Percentiles rank a stretch among this genome's conserved stretches.
Conservation (phyloP, 1,140 invertebrate species). For the Glossosoma conforme region DNA sequence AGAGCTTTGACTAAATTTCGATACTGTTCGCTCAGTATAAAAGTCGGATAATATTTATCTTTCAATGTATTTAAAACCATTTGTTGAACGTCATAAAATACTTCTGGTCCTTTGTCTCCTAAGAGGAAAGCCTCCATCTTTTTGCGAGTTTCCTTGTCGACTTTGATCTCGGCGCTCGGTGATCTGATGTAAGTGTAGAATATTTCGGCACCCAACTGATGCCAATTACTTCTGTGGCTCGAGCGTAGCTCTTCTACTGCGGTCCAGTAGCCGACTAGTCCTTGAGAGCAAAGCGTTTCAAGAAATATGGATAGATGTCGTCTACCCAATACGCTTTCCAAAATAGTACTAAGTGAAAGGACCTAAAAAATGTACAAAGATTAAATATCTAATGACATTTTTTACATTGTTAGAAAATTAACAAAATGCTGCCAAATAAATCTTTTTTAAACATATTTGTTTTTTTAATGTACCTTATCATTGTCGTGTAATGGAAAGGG, state of each 20-base stretch:
- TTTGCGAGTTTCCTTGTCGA: constrained; percentile 69
- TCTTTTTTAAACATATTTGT: neutral
- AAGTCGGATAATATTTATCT: constrained; percentile 84
- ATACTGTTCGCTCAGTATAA: constrained; percentile 81
- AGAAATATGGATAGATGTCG: constrained; percentile 75
- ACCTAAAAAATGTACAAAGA: too few relatives aligned
- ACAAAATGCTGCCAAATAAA: too few relatives aligned
- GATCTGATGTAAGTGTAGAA: constrained; percentile 83
- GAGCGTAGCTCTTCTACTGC: constrained; percentile 81
- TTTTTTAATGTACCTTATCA: constrained; percentile 36
- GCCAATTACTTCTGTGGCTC: constrained; percentile 67
- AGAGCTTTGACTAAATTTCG: constrained; percentile 68
- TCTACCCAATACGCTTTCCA: constrained; percentile 65
- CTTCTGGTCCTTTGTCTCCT: constrained; percentile 81
- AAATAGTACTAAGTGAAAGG: constrained; percentile 58
- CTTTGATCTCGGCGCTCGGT: constrained; percentile 71
- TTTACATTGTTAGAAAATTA: too few relatives aligned
- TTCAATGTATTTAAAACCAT: constrained; percentile 73
- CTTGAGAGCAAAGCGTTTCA: constrained; percentile 74
- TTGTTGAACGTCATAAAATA: constrained; percentile 83
- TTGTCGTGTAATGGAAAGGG: constrained; percentile 59
- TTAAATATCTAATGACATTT: too few relatives aligned
- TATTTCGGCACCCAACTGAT: constrained; percentile 84
- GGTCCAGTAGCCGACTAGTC: constrained; percentile 77
- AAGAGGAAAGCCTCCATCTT: constrained; percentile 83